phyloP scores from a whole-genome alignment of 1,140 invertebrate species.

The Euura saliciscinereae region DNA sequence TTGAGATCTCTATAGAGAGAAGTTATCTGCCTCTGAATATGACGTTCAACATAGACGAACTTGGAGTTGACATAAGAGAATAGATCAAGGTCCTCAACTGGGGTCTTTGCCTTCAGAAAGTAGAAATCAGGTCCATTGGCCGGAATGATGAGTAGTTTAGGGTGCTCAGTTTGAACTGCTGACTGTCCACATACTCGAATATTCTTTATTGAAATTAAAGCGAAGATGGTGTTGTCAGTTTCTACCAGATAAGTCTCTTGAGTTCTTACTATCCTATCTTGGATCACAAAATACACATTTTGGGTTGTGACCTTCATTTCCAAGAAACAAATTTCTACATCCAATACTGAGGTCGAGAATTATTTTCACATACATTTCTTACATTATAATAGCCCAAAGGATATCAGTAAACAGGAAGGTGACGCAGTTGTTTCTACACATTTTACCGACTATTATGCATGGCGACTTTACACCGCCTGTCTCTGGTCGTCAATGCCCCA shows the following conservation, averaged over 20 bases:
- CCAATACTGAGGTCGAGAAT: too few relatives aligned
- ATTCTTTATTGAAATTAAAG: not conserved
- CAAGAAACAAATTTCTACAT: too few relatives aligned
- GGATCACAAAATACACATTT: too few relatives aligned
- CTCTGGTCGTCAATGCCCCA: slow-evolving; percentile 1
- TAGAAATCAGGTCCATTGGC: too few relatives aligned
- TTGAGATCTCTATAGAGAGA: not conserved
- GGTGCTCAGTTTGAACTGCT: not conserved
- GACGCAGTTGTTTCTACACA: slow-evolving; percentile 2
- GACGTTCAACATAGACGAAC: not conserved
- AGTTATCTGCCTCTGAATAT: not conserved
- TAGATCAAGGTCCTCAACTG: not conserved
- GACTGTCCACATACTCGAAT: not conserved
- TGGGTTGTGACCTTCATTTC: too few relatives aligned
- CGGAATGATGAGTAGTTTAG: not conserved
- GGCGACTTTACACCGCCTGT: slow-evolving; percentile 1
- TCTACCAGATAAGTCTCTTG: not conserved
- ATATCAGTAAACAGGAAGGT: slow-evolving; percentile 3
- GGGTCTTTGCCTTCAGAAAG: too few relatives aligned
- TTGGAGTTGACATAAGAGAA: not conserved
- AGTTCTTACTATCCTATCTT: too few relatives aligned
- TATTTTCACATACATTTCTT: not conserved
- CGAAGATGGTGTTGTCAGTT: not conserved
- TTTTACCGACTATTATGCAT: slow-evolving; percentile 1
- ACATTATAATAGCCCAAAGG: slow-evolving; percentile 1